Evolutionary conservation across 2,797 vertebrate species (phyloP), one percentile per base, ranked within the genome.

Genomic region (Echeneis naucrates): DNA sequence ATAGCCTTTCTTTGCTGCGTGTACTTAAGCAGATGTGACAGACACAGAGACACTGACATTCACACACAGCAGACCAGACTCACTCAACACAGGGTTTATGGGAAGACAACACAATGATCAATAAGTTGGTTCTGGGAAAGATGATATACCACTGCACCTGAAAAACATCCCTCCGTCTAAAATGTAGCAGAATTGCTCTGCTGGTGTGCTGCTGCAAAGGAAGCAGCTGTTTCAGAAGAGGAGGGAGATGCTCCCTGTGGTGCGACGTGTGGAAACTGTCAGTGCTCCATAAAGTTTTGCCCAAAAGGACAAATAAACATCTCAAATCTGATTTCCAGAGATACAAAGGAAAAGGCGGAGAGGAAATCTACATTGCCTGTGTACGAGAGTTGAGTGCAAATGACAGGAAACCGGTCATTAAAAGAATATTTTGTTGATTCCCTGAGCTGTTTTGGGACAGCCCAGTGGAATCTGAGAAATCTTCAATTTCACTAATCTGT

Each of bases 261-360:
- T 82, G 80, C 81, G 60, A 72, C 68, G 44, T 83, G 81, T 81
- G 63, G 73, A 68, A 44, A 80, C 81, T 56, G 79, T 56, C 35
- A 1, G 40, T 68, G 52, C 68, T 63, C 73, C 77, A 63, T 51
- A 71, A 75, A 48, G 42, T 44, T 56, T 60, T 44, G 27, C 62
- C 79, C 44, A 35, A 66, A 72, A 69, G 62, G 26, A 57, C 21
- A 69, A 81, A 62, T 32, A 52, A 60, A 37, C 51, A 21, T 70
- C 23, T 26, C 14, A 44, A 66, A 68, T 23, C 30, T 30, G 13
- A 37, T 24, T 45, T 48, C 33, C 24, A 48, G 38, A 61, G 26
- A 60, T 24, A 48, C 38, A 24, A 67, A 72, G 26, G 40, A 32
- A 1, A 52, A 72, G 38, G 32, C 59, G 38, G 38, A 67, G 7